Percentiles rank a stretch among this genome's conserved stretches.
Evolutionary conservation across 2,113 vertebrate genomes (phyloP).

Genomic region (Fukomys damarensis): DNA sequence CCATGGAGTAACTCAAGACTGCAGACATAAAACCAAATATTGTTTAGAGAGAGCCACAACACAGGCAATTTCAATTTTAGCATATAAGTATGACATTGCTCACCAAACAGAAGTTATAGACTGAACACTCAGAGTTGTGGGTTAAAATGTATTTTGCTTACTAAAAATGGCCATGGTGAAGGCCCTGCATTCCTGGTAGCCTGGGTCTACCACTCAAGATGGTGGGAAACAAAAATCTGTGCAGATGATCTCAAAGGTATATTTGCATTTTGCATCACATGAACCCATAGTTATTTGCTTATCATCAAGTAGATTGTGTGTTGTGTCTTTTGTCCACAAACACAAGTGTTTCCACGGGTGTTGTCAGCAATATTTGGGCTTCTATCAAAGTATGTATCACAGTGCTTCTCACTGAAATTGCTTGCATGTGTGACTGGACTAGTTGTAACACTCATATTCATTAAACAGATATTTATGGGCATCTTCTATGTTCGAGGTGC

Average conservation of each 20-base stretch:
- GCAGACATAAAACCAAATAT: background rate
- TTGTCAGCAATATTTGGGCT: background rate
- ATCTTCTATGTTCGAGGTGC: background rate
- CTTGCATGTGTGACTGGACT: background rate
- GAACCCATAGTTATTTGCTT: background rate
- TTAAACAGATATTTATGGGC: background rate
- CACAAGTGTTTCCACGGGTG: background rate
- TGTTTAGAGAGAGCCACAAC: background rate
- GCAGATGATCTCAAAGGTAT: background rate
- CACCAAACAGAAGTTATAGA: background rate
- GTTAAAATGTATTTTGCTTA: conserved; percentile 1
- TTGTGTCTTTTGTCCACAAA: background rate
- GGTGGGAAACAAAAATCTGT: background rate
- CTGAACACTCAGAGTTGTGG: background rate
- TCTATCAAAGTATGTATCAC: background rate
- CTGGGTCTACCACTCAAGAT: background rate
- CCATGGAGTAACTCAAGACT: background rate
- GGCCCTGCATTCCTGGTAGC: background rate
- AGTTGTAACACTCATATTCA: background rate
- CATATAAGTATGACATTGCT: background rate
- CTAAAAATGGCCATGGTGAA: background rate
- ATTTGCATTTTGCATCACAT: background rate
- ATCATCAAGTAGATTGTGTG: background rate
- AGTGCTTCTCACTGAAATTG: background rate
- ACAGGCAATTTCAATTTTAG: background rate